Evolutionary conservation across 2,888 invertebrate genomes (phyloP).

Genomic region (Arrhopalites spinosus): DNA sequence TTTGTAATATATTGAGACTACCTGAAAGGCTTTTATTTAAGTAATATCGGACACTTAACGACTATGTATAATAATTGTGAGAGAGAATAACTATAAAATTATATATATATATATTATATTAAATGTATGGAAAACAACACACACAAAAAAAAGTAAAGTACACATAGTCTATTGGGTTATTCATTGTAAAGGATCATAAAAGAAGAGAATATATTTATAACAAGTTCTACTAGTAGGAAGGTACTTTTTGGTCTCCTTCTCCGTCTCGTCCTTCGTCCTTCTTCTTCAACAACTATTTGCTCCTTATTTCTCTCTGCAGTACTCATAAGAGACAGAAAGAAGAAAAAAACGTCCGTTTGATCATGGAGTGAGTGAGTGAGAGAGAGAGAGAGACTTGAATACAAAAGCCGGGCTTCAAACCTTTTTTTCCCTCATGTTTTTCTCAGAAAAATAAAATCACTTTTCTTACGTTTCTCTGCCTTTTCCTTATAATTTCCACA

Average conservation of each 20-base stretch:
- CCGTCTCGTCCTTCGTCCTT: too few species aligned
- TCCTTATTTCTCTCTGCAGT: background rate
- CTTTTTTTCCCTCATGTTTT: conserved; percentile 2
- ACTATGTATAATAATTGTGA: background rate
- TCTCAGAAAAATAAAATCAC: background rate
- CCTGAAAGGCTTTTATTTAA: conserved; percentile 2
- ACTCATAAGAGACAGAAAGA: background rate
- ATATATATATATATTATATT: background rate
- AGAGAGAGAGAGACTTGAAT: background rate
- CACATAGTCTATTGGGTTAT: background rate
- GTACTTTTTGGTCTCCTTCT: too few species aligned
- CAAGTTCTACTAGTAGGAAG: background rate
- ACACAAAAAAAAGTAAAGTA: background rate
- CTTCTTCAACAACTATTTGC: background rate
- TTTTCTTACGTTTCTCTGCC: background rate
- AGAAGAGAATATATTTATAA: background rate
- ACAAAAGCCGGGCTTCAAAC: background rate
- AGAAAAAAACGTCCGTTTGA: too few species aligned
- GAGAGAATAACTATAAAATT: background rate
- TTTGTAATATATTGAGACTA: background rate
- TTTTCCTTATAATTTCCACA: conserved; percentile 4
- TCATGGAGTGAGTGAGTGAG: conserved; percentile 1
- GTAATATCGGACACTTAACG: background rate
- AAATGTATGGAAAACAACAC: background rate
- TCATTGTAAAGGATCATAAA: conserved; percentile 2